Percentiles rank a stretch among this genome's conserved stretches.
Conservation (phyloP, 2,888 invertebrate genomes). For the Agrypnus murinus region DNA sequence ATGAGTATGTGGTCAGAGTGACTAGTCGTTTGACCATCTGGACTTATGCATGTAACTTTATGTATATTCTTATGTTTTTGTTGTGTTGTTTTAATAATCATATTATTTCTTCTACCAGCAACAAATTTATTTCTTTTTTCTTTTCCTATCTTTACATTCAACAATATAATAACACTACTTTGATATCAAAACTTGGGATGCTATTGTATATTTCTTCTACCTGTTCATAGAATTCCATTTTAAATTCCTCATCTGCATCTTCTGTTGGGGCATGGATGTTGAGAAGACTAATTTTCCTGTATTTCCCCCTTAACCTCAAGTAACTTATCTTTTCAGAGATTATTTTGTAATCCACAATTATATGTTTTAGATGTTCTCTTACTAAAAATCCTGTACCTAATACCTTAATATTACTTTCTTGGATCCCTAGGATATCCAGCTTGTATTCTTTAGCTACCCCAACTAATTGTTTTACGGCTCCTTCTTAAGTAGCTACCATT, state of each 20-base stretch:
- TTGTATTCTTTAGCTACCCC: slow-evolving; percentile 3
- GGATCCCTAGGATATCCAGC: not conserved
- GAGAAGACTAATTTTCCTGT: slow-evolving; percentile 49
- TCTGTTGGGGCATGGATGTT: too few relatives aligned
- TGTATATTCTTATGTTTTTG: too few relatives aligned
- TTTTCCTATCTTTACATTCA: slow-evolving; percentile 38
- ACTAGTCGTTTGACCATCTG: slow-evolving; percentile 29
- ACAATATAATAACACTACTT: not conserved
- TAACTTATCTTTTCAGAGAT: slow-evolving; percentile 50
- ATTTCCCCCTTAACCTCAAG: slow-evolving; percentile 44
- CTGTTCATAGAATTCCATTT: too few relatives aligned
- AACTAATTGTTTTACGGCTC: slow-evolving; percentile 1
- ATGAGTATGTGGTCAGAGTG: slow-evolving; percentile 46
- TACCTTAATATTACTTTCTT: not conserved
- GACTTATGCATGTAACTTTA: too few relatives aligned
- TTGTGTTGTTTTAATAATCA: too few relatives aligned
- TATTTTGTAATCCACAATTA: slow-evolving; percentile 42
- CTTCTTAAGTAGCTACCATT: too few relatives aligned
- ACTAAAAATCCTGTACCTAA: slow-evolving; percentile 10
- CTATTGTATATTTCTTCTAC: slow-evolving; percentile 8
- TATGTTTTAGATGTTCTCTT: slow-evolving; percentile 23
- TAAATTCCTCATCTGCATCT: too few relatives aligned
- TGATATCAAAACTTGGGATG: slow-evolving; percentile 17
- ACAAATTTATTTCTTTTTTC: not conserved
- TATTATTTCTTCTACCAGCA: too few relatives aligned